Evolutionary conservation across 2,113 vertebrate genomes (phyloP).

Genomic region (Otis tarda): DNA sequence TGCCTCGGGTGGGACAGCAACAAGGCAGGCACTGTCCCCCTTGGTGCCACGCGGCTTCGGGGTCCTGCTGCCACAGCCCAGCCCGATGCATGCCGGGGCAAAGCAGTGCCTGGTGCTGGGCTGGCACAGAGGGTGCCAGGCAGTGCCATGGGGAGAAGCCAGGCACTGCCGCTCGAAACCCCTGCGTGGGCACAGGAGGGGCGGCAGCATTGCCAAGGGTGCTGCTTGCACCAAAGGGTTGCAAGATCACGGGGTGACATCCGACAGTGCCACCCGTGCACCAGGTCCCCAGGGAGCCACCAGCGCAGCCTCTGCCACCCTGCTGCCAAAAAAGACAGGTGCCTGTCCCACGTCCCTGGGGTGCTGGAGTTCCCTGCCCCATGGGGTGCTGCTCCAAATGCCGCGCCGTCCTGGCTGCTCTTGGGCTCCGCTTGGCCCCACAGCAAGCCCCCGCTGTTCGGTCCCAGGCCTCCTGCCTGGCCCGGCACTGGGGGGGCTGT

Average conservation of each 20-base stretch:
- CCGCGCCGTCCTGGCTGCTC: fast-evolving
- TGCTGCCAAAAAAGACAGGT: neutral
- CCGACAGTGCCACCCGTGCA: neutral
- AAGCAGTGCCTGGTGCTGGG: constrained; percentile 31
- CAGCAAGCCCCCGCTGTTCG: fast-evolving
- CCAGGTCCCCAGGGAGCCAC: neutral
- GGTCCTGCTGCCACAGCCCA: neutral
- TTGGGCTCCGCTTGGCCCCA: neutral
- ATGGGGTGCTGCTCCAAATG: neutral
- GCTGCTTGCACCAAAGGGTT: neutral
- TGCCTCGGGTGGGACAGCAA: neutral
- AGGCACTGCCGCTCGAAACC: fast-evolving
- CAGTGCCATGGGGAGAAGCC: fast-evolving
- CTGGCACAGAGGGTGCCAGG: neutral
- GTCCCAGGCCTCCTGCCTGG: neutral
- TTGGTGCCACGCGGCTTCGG: neutral
- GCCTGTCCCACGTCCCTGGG: neutral
- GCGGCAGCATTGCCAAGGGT: neutral
- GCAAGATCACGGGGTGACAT: neutral
- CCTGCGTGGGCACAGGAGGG: neutral
- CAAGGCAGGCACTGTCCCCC: constrained; percentile 21
- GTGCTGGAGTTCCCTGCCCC: neutral
- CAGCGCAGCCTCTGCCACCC: neutral
- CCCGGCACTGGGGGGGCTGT: fast-evolving
- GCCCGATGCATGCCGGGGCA: neutral